A percentile compares a stretch with the other conserved stretches of the same genome.
Evolutionary conservation across 2,113 vertebrate species (phyloP).

Genomic region (Amazona vittata): DNA sequence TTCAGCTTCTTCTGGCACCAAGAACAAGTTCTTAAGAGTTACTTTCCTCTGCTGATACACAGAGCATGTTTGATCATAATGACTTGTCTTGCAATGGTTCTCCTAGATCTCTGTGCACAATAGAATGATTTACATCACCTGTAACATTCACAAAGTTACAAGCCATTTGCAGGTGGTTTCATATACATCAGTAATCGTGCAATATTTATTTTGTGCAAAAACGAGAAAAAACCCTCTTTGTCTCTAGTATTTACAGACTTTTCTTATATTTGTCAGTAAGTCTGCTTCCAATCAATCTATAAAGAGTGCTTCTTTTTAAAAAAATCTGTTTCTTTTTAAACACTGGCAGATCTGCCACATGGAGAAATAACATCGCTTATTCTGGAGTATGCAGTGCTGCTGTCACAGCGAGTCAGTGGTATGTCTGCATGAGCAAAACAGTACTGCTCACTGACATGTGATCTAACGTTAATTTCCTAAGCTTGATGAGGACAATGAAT

Average conservation of each 20-base stretch:
- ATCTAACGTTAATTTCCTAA: neutral
- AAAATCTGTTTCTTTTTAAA: neutral
- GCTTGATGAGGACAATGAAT: neutral
- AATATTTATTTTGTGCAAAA: neutral
- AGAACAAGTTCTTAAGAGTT: neutral
- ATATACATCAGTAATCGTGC: neutral
- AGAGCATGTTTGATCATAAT: neutral
- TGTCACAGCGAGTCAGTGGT: fast-evolving
- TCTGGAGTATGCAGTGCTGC: neutral
- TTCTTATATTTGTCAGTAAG: neutral
- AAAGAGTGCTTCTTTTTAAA: neutral
- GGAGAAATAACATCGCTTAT: neutral
- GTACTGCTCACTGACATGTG: neutral
- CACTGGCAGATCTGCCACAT: neutral
- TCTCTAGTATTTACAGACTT: neutral
- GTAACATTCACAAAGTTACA: neutral
- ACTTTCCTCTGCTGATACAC: neutral
- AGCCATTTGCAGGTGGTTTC: neutral
- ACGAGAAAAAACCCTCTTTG: neutral
- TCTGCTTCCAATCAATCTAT: neutral
- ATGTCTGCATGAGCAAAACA: neutral
- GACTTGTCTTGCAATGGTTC: neutral
- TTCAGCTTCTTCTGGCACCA: neutral
- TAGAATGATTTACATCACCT: neutral
- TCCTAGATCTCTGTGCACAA: neutral